phyloP scores from a whole-genome alignment of 2,113 vertebrate genomes.

The Mobula birostris region DNA sequence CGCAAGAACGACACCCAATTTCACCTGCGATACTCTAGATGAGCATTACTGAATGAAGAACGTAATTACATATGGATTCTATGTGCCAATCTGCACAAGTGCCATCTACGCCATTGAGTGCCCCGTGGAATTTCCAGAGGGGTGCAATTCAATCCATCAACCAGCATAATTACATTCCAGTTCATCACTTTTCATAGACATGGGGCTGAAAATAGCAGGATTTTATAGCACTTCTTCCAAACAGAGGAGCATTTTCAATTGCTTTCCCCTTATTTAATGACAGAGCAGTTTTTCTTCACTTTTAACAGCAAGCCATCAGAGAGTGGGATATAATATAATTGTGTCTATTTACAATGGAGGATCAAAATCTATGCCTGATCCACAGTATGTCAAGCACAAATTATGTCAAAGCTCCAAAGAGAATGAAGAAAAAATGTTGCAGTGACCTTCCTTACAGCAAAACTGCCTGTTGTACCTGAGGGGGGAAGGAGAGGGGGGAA shows the following conservation, averaged over 20 bases:
- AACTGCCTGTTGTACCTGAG: background rate
- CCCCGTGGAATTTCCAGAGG: too few relatives aligned
- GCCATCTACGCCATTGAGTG: too few relatives aligned
- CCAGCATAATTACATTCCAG: background rate
- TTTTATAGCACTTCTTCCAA: background rate
- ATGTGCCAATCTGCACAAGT: too few relatives aligned
- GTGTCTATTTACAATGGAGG: background rate
- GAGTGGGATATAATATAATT: background rate
- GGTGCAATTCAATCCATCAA: too few relatives aligned
- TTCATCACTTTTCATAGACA: background rate
- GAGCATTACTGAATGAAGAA: too few relatives aligned
- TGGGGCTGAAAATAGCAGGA: too few relatives aligned
- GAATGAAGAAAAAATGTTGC: background rate
- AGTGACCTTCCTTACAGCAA: background rate
- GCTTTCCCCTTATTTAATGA: background rate
- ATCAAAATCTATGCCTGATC: background rate
- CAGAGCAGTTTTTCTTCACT: background rate
- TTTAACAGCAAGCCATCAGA: background rate
- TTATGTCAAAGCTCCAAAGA: background rate
- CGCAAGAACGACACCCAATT: too few relatives aligned
- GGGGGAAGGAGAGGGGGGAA: too few relatives aligned
- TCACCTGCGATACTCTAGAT: too few relatives aligned
- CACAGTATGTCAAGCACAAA: background rate
- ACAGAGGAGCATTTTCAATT: background rate
- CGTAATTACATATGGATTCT: too few relatives aligned